phyloP scores from a whole-genome alignment of 1,140 invertebrate genomes.

The Limonius californicus region DNA sequence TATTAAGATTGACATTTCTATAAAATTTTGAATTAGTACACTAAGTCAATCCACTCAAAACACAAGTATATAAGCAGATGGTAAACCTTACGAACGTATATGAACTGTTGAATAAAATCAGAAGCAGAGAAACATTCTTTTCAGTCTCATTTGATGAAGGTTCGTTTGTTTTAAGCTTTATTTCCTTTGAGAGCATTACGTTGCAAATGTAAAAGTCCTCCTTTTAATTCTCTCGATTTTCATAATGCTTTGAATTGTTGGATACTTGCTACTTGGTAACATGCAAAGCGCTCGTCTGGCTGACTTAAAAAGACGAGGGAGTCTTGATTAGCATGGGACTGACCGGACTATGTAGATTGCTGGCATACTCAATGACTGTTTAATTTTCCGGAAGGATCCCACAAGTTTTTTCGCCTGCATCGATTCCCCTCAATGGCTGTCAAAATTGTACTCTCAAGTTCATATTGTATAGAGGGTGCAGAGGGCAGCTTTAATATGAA shows the following conservation, averaged over 20 bases:
- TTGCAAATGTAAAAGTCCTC: conserved; percentile 1
- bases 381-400: conserved; percentile 18
- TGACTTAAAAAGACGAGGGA: conserved; percentile 14
- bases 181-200: background rate
- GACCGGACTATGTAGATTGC: conserved; percentile 15
- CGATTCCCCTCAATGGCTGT: conserved; percentile 20
- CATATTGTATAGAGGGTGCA: conserved; percentile 38
- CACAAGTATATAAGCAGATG: too few species aligned
- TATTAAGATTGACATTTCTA: too few species aligned
- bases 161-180: conserved; percentile 5
- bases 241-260: conserved; percentile 1
- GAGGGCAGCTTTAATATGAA: conserved; percentile 46
- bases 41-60: too few species aligned
- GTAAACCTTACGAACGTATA: too few species aligned
- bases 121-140: too few species aligned
- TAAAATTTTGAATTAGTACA: too few species aligned
- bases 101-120: too few species aligned
- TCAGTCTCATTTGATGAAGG: background rate
- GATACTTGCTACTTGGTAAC: conserved; percentile 2
- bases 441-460: conserved; percentile 41
- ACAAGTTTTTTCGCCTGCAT: conserved; percentile 14
- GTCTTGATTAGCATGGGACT: conserved; percentile 12
- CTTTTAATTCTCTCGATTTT: conserved; percentile 9
- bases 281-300: conserved; percentile 11
- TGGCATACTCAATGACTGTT: conserved; percentile 14